These are phyloP conservation scores for Cephus sareptanus DNA, from an alignment of 2,888 invertebrate species.

Conservation along the genomic window DNA sequence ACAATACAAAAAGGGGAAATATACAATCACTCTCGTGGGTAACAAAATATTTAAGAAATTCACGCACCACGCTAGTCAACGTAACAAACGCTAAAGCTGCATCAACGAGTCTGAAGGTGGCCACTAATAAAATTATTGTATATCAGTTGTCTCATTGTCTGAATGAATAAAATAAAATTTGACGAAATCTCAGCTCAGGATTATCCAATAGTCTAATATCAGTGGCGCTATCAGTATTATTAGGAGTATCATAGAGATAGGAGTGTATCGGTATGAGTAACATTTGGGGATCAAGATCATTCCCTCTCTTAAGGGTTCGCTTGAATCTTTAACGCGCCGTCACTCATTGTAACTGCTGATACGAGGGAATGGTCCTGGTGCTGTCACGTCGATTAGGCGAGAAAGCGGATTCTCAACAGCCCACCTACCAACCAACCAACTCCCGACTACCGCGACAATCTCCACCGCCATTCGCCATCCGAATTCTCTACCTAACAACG, in stretches of 20 bases:
- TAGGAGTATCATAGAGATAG: not conserved
- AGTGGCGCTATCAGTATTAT: not conserved
- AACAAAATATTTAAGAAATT: not conserved
- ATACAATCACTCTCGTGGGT: not conserved
- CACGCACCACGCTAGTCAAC: not conserved
- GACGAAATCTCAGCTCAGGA: not conserved
- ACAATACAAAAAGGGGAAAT: not conserved
- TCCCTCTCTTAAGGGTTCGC: conserved; percentile 9
- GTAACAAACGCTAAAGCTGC: not conserved
- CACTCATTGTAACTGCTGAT: conserved; percentile 56
- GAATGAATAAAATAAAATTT: not conserved
- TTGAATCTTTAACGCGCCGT: conserved; percentile 51
- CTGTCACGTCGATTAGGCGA: conserved; percentile 55
- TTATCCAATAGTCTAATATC: not conserved
- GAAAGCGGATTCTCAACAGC: conserved; percentile 21
- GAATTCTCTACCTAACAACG: conserved; percentile 37
- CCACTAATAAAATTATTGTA: not conserved
- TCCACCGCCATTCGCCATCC: conserved; percentile 27
- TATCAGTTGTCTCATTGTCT: not conserved
- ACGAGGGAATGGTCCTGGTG: conserved; percentile 31
- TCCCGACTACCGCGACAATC: not conserved
- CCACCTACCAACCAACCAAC: not conserved
- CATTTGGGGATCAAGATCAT: not conserved
- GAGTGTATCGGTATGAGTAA: not conserved
- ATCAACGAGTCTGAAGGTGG: not conserved